Evolutionary conservation across 2,113 vertebrate genomes (phyloP).

Genomic region (Sinosuthora webbiana): DNA sequence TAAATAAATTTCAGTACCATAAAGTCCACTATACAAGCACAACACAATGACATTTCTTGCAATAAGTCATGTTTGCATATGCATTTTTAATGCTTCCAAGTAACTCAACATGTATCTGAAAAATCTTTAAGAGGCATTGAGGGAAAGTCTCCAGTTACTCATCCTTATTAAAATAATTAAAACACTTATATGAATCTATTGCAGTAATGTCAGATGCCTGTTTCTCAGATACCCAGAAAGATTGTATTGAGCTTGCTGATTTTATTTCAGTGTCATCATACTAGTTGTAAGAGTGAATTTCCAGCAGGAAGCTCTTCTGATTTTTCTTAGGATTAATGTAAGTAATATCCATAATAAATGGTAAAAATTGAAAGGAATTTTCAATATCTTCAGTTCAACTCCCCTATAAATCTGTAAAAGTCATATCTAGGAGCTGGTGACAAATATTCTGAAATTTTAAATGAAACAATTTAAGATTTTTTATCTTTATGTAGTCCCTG

Average conservation of each 20-base stretch:
- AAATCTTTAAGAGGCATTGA: not conserved
- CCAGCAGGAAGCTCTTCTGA: not conserved
- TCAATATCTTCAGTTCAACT: not conserved
- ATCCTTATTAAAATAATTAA: not conserved
- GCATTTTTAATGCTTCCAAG: not conserved
- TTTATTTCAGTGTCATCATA: not conserved
- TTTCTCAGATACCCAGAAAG: not conserved
- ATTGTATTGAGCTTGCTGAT: not conserved
- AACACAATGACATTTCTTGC: not conserved
- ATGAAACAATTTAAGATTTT: not conserved
- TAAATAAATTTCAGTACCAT: not conserved
- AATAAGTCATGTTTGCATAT: not conserved
- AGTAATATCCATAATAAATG: not conserved
- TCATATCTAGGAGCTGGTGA: accelerated
- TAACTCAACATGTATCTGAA: not conserved
- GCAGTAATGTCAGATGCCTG: not conserved
- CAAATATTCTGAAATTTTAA: not conserved
- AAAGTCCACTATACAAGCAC: not conserved
- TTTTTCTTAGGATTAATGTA: not conserved
- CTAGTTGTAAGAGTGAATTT: not conserved
- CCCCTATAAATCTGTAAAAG: not conserved
- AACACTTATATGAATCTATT: not conserved
- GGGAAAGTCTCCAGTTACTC: not conserved
- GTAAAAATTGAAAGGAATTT: not conserved
- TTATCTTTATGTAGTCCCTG: not conserved